phyloP scores from a whole-genome alignment of 2,113 vertebrate genomes.

The Noturus placidus region DNA sequence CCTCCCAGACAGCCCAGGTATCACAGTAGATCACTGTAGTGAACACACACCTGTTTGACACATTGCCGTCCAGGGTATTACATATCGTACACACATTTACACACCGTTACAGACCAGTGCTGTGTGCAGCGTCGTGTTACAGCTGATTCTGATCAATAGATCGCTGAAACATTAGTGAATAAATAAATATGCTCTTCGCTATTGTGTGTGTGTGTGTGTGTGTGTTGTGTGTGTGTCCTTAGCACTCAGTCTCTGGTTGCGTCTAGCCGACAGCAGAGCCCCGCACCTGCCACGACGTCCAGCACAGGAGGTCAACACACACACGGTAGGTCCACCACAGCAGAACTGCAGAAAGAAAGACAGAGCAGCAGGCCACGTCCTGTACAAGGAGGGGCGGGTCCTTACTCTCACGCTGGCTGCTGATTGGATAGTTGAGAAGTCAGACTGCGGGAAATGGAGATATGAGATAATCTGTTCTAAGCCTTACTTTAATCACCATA shows the following conservation, averaged over 20 bases:
- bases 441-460: not conserved
- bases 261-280: constrained; percentile 17
- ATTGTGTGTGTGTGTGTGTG: not conserved
- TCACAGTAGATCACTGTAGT: not conserved
- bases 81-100: not conserved
- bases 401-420: not conserved
- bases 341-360: not conserved
- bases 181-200: not conserved
- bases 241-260: constrained; percentile 14
- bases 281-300: not conserved
- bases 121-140: not conserved
- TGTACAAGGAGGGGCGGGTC: not conserved
- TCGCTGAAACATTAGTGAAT: not conserved
- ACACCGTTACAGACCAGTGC: not conserved
- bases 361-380: not conserved
- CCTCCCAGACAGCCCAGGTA: constrained; percentile 42
- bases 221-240: not conserved
- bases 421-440: not conserved
- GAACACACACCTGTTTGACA: not conserved
- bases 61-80: not conserved
- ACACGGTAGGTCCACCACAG: constrained; percentile 54
- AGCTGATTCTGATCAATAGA: not conserved
- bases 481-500: not conserved
- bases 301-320: constrained; percentile 52
- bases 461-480: not conserved